A percentile compares a stretch with the other conserved stretches of the same genome.
Evolutionary conservation across 2,113 vertebrate species (phyloP).

Genomic region (Pteropus alecto): DNA sequence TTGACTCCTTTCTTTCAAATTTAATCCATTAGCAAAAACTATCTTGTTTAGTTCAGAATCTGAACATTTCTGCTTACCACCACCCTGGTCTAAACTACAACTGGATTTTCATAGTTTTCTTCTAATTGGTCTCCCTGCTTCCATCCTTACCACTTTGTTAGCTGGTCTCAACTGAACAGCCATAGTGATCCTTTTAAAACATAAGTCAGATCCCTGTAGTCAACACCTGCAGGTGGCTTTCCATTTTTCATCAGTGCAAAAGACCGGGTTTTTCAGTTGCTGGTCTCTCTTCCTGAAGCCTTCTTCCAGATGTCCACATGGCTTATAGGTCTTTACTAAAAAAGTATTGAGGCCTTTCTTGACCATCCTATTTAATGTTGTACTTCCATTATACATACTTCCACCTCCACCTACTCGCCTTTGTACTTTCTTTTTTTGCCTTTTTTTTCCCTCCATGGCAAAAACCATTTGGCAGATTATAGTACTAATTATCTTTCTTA

Average conservation of each 20-base stretch:
- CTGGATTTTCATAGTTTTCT: neutral
- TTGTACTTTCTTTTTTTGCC: neutral
- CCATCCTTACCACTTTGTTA: neutral
- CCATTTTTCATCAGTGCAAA: neutral
- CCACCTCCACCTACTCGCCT: neutral
- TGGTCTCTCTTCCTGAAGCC: neutral
- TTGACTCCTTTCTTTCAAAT: neutral
- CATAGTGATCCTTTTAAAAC: neutral
- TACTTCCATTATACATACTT: neutral
- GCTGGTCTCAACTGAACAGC: neutral
- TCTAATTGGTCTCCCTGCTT: neutral
- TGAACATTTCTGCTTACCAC: neutral
- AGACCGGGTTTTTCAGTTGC: neutral
- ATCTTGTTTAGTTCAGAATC: neutral
- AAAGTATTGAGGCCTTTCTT: neutral
- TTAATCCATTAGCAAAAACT: neutral
- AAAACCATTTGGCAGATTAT: neutral
- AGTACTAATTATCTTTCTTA: neutral
- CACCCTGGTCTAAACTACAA: neutral
- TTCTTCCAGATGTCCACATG: neutral
- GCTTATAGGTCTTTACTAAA: neutral
- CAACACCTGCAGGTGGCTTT: neutral
- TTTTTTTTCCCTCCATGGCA: conserved; percentile 9
- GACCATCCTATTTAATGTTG: neutral
- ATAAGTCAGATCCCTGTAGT: neutral